Evolutionary conservation across 2,113 vertebrate genomes (phyloP).

Genomic region (Paracanthobrama guichenoti): DNA sequence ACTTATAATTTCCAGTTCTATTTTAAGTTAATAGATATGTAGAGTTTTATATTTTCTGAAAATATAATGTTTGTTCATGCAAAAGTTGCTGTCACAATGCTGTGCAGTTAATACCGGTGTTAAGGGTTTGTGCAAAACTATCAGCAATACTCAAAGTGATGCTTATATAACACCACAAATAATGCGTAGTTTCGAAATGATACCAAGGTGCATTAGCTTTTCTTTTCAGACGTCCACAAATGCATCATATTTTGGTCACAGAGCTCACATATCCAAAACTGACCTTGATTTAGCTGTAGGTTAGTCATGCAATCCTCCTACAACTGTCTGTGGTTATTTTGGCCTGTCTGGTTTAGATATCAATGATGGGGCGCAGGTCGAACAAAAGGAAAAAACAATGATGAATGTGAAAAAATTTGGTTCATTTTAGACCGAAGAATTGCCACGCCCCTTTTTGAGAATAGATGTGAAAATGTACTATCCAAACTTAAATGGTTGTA

Average conservation of each 20-base stretch:
- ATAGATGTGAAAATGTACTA: too few species aligned
- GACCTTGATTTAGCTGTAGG: slow-evolving; percentile 12
- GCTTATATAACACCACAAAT: too few species aligned
- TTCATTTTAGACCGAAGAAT: not conserved
- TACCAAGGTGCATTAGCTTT: not conserved
- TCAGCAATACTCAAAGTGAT: too few species aligned
- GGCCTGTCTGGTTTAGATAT: not conserved
- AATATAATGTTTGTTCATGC: too few species aligned
- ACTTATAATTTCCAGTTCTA: too few species aligned
- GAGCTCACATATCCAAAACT: slow-evolving; percentile 10
- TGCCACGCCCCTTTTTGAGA: not conserved
- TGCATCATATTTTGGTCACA: not conserved
- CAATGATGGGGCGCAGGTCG: not conserved
- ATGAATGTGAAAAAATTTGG: not conserved
- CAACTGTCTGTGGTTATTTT: not conserved
- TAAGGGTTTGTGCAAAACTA: too few species aligned
- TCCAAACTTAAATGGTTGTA: too few species aligned
- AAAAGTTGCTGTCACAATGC: too few species aligned
- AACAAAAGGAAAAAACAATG: not conserved
- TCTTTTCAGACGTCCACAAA: not conserved
- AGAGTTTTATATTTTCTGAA: too few species aligned
- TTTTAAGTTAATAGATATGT: too few species aligned
- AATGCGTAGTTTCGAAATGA: not conserved
- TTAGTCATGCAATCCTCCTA: slow-evolving; percentile 9
- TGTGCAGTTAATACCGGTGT: too few species aligned